These are phyloP conservation scores for Danaus chrysippus DNA, from an alignment of 2,888 invertebrate species.

Conservation along the genomic window DNA sequence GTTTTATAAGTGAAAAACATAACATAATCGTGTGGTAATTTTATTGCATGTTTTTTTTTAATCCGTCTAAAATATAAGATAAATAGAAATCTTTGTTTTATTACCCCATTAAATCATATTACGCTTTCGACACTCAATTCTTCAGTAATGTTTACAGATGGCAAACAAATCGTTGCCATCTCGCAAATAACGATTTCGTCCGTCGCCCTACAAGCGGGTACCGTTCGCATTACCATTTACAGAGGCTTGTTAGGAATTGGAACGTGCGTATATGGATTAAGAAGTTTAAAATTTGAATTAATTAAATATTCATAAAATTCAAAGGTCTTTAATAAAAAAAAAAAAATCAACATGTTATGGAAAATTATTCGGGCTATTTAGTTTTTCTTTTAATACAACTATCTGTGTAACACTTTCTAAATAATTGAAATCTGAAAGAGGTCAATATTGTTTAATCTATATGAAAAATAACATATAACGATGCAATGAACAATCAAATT, in stretches of 20 bases:
- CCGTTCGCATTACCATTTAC: slow-evolving; percentile 40
- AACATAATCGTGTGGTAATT: neutral
- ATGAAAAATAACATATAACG: too few species aligned
- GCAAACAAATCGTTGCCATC: slow-evolving; percentile 60
- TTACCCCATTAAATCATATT: slow-evolving; percentile 24
- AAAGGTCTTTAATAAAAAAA: neutral
- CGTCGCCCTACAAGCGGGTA: slow-evolving; percentile 37
- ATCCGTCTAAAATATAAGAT: neutral
- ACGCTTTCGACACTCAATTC: slow-evolving; percentile 45
- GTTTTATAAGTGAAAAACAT: too few species aligned
- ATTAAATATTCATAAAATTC: neutral
- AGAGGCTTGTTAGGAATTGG: slow-evolving; percentile 23
- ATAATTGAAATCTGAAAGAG: too few species aligned
- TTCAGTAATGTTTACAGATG: slow-evolving; percentile 52
- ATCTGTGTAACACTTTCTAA: too few species aligned
- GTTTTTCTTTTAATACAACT: too few species aligned
- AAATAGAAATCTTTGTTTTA: slow-evolving; percentile 16
- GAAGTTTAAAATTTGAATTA: slow-evolving; percentile 12
- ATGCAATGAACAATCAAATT: neutral
- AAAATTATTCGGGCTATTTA: too few species aligned
- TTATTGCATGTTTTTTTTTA: slow-evolving; percentile 4
- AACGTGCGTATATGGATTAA: slow-evolving; percentile 9
- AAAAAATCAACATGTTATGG: too few species aligned
- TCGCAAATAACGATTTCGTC: slow-evolving; percentile 43
- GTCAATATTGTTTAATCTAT: too few species aligned